A percentile compares a stretch with the other conserved stretches of the same genome.
These are phyloP conservation scores for Notothenia coriiceps DNA, from an alignment of 2,113 vertebrate species.

Conservation along the genomic window DNA sequence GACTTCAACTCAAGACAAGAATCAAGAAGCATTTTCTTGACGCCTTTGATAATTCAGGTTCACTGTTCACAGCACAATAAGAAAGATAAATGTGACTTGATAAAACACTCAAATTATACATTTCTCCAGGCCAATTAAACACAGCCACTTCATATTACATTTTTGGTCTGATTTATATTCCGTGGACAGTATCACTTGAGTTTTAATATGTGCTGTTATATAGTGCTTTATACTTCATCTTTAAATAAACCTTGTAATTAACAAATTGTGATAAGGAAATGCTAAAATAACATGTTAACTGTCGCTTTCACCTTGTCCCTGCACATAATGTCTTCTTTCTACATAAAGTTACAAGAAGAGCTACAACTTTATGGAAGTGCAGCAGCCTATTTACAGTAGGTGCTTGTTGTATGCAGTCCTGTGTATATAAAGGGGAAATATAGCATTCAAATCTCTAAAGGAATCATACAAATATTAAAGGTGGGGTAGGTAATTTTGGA, in stretches of 20 bases:
- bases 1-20: no score
- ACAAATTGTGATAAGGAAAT: background rate
- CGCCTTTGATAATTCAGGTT: no score
- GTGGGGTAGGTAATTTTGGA: no score
- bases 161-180: background rate
- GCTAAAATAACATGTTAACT: no score
- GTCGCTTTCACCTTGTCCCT: background rate
- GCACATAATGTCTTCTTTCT: background rate
- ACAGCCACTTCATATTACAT: background rate
- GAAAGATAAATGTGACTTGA: no score
- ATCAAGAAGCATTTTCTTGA: no score
- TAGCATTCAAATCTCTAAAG: background rate
- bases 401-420: background rate
- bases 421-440: background rate
- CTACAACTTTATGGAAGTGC: background rate
- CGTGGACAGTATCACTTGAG: background rate
- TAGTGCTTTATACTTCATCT: no score
- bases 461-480: background rate
- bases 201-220: background rate
- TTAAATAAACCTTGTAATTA: constrained; percentile 20
- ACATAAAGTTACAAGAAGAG: background rate
- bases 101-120: no score
- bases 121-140: constrained; percentile 6
- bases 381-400: background rate
- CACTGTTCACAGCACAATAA: no score